phyloP scores from a whole-genome alignment of 2,888 invertebrate genomes.

The Dendrolimus pini region DNA sequence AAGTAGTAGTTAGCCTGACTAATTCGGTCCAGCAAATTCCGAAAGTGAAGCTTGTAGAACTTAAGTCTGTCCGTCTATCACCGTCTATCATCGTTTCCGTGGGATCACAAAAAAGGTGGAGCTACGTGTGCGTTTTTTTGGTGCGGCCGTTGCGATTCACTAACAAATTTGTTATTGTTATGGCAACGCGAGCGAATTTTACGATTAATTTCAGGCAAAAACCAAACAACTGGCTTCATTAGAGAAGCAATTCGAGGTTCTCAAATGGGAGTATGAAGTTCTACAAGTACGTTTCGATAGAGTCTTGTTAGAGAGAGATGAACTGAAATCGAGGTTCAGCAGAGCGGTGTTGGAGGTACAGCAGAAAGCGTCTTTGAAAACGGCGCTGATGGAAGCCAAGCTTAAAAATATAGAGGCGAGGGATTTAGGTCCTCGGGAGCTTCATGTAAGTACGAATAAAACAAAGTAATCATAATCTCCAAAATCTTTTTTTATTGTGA shows the following conservation, averaged over 20 bases:
- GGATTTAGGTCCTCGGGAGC: constrained; percentile 75
- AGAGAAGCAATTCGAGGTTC: constrained; percentile 77
- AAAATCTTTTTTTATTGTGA: too few relatives aligned
- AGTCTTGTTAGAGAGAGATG: constrained; percentile 85
- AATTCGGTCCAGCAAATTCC: too few relatives aligned
- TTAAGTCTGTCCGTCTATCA: too few relatives aligned
- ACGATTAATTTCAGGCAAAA: constrained; percentile 55
- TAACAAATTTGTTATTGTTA: too few relatives aligned
- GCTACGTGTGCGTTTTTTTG: too few relatives aligned
- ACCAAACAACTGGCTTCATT: constrained; percentile 66
- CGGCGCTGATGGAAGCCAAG: constrained; percentile 87
- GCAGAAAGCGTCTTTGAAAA: constrained; percentile 89
- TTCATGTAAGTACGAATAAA: constrained; percentile 64
- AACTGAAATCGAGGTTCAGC: constrained; percentile 86
- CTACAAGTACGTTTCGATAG: constrained; percentile 87
- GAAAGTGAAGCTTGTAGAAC: too few relatives aligned
- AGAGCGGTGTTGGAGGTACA: constrained; percentile 91
- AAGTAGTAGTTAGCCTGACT: too few relatives aligned
- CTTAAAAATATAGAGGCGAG: constrained; percentile 82
- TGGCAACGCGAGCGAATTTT: too few relatives aligned
- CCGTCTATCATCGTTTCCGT: too few relatives aligned
- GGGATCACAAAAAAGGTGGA: too few relatives aligned
- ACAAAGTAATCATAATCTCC: too few relatives aligned
- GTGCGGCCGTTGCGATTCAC: too few relatives aligned
- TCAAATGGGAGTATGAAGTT: constrained; percentile 81